phyloP scores from a whole-genome alignment of 2,888 invertebrate genomes.

The Rhopalosiphum nymphaeae region DNA sequence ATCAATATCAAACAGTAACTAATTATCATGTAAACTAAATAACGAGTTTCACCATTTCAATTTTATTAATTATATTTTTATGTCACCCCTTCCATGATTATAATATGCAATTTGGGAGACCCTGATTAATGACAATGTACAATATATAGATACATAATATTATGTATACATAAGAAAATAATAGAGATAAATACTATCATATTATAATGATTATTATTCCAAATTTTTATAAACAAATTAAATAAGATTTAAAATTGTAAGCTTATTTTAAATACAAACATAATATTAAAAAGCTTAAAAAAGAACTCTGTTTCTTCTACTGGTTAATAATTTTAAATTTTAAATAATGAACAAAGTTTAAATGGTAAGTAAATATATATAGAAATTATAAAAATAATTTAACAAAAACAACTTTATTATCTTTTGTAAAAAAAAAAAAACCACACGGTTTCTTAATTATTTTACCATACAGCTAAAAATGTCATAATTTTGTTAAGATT shows the following conservation, averaged over 20 bases:
- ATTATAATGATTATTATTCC: background rate
- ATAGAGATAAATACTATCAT: background rate
- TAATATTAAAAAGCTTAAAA: background rate
- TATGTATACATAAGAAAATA: background rate
- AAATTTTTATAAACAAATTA: background rate
- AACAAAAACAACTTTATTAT: background rate
- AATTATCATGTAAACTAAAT: background rate
- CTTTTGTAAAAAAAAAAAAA: slow-evolving; percentile 6
- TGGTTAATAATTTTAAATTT: background rate
- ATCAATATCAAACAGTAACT: background rate
- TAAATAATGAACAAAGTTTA: background rate
- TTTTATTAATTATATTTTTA: background rate
- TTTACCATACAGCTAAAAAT: background rate
- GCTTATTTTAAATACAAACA: background rate
- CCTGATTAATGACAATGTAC: background rate
- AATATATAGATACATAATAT: background rate
- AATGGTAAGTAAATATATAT: background rate
- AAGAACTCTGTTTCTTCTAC: background rate
- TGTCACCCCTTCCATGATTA: background rate
- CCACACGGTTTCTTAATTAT: background rate
- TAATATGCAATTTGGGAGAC: background rate
- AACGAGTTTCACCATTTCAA: background rate
- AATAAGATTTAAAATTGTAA: background rate
- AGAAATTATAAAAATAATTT: background rate
- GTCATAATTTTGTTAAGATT: background rate